phyloP scores from a whole-genome alignment of 2,888 invertebrate species.

The Diloba caeruleocephala region DNA sequence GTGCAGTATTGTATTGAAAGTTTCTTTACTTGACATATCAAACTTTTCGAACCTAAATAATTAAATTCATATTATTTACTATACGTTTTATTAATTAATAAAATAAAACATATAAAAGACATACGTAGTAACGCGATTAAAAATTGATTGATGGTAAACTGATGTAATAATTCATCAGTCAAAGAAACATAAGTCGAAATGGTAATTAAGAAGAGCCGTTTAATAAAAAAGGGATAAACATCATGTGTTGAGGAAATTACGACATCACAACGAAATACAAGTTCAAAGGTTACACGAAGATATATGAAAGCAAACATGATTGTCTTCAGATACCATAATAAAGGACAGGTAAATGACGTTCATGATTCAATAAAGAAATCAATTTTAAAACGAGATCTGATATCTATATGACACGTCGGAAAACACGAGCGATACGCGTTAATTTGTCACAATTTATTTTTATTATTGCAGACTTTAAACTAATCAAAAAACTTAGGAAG shows the following conservation, averaged over 20 bases:
- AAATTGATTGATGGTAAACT: background rate
- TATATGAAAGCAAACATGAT: background rate
- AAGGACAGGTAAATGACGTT: background rate
- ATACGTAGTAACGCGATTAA: too few relatives aligned
- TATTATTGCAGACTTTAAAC: conserved; percentile 10
- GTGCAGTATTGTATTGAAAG: conserved; percentile 6
- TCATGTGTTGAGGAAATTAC: background rate
- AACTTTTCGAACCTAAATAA: background rate
- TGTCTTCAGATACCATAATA: background rate
- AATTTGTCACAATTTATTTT: background rate
- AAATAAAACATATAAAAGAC: too few relatives aligned
- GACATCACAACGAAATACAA: background rate
- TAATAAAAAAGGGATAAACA: background rate
- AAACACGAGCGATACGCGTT: background rate
- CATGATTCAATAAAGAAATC: background rate
- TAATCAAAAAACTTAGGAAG: conserved; percentile 6
- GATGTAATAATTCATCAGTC: background rate
- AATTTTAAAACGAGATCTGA: background rate
- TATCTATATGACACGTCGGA: background rate
- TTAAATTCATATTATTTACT: too few relatives aligned
- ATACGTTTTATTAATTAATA: too few relatives aligned
- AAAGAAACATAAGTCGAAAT: background rate
- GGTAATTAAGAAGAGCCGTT: background rate
- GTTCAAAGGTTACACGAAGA: background rate
- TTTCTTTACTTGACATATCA: background rate